phyloP scores from a whole-genome alignment of 2,113 vertebrate species.

The Brachyistius frenatus region DNA sequence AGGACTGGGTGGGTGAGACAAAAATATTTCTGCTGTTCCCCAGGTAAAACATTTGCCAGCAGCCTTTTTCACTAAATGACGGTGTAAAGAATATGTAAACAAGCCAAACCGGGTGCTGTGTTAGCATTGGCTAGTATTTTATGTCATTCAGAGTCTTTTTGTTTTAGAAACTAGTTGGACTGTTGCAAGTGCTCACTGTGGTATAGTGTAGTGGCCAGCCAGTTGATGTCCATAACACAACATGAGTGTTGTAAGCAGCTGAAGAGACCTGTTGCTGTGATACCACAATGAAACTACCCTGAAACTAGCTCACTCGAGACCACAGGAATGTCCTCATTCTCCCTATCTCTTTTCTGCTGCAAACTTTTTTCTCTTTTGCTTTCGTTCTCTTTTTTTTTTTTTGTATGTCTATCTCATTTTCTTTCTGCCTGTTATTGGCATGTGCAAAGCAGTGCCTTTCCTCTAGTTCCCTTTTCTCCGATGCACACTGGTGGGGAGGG shows the following conservation, averaged over 20 bases:
- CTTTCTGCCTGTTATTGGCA: conserved; percentile 60
- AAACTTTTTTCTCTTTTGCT: conserved; percentile 49
- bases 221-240: conserved; percentile 61
- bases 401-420: conserved; percentile 58
- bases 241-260: conserved; percentile 65
- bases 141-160: conserved; percentile 8
- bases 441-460: conserved; percentile 63
- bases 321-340: conserved; percentile 67
- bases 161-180: background rate
- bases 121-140: background rate
- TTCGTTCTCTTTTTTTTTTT: conserved; percentile 33
- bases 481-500: conserved; percentile 39
- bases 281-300: conserved; percentile 58
- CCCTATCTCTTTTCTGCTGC: conserved; percentile 45
- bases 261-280: conserved; percentile 75
- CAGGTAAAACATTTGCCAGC: background rate
- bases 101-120: background rate
- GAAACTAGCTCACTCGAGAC: conserved; percentile 59
- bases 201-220: conserved; percentile 23
- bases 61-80: background rate
- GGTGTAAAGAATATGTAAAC: background rate
- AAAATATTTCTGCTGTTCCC: background rate
- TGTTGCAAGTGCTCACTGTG: conserved; percentile 34
- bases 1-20: background rate
- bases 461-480: conserved; percentile 21